Evolutionary conservation across 2,797 vertebrate genomes (phyloP).

Genomic region (Falco naumanni): DNA sequence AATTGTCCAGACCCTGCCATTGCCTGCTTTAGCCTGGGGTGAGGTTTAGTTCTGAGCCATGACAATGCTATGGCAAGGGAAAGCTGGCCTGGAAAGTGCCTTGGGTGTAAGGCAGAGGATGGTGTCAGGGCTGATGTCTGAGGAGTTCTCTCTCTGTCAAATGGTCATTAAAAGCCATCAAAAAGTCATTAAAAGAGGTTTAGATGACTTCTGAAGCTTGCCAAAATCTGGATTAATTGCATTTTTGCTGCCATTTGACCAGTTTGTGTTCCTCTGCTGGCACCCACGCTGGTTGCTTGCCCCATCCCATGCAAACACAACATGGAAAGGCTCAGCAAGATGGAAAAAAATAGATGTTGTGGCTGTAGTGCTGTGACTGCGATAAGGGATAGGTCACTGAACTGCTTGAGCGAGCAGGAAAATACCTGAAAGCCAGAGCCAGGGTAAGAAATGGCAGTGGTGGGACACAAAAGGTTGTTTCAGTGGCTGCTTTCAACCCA

Average conservation of each 20-base stretch:
- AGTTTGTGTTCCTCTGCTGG: neutral
- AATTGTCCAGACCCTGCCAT: neutral
- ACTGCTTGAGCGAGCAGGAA: neutral
- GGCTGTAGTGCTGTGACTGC: neutral
- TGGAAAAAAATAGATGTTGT: neutral
- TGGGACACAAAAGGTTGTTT: neutral
- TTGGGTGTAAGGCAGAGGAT: neutral
- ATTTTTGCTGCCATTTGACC: neutral
- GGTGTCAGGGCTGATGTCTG: too few species aligned
- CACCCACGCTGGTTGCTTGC: neutral
- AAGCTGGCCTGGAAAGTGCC: neutral
- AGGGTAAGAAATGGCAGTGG: neutral
- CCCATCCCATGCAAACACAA: accelerated
- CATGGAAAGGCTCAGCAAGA: neutral
- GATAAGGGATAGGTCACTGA: neutral
- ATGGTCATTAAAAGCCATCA: neutral
- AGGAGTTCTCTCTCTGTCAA: neutral
- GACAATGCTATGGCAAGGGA: neutral
- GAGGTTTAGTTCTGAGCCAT: neutral
- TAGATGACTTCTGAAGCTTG: neutral
- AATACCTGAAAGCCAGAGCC: neutral
- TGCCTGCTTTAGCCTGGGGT: neutral
- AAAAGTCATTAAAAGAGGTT: neutral
- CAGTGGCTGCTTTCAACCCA: neutral
- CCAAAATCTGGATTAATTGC: neutral